Base-by-base conservation (phyloP, 2,888 invertebrate species). In the Amaurobius ferox region DNA sequence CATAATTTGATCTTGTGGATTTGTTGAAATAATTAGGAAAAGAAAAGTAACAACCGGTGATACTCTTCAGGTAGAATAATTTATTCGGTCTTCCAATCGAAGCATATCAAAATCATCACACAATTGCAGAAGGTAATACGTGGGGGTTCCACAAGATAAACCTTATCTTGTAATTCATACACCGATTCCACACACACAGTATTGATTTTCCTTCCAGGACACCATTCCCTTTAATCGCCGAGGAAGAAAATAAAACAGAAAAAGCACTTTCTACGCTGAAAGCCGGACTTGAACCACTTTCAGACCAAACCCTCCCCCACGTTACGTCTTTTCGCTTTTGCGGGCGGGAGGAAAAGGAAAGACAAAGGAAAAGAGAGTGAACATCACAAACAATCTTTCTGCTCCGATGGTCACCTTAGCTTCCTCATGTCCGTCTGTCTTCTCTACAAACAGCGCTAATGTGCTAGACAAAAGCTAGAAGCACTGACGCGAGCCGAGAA, bases 371-470 rank as follows among this genome's bases (percentile, higher is more conserved):
- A n/a, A n/a, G 44, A 35, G 71, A 55, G 71, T 74, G 83, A 77
- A 83, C 83, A 83, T 83, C 83, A 83, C 83, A 83, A 83, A 83
- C 83, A 83, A 83, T 83, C 83, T 83, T 83, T 83, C 77, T 77
- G 77, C 62, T 83, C 77, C 32, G 77, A 55, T 72, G 71, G 70
- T 71, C 71, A 70, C 81, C 76, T 74, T 48, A 61, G 62, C 32
- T 35, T 40, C 29, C 40, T 29, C 32, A 28, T 61, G 44, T 72
- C 44, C 72, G 79, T 80, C 72, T 80, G 74, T 81, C 70, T 70
- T 76, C 70, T 70, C 81, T 66, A 83, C 83, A 77, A 77, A 77
- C 83, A 83, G 77, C 71, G 66, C 71, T 83, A 83, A 83, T 83
- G 83, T 66, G 77, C 66, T 55, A 83, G 66, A 83, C 77, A 83